Evolutionary conservation across 1,140 invertebrate genomes (phyloP).

Genomic region (Cydia strobilella): DNA sequence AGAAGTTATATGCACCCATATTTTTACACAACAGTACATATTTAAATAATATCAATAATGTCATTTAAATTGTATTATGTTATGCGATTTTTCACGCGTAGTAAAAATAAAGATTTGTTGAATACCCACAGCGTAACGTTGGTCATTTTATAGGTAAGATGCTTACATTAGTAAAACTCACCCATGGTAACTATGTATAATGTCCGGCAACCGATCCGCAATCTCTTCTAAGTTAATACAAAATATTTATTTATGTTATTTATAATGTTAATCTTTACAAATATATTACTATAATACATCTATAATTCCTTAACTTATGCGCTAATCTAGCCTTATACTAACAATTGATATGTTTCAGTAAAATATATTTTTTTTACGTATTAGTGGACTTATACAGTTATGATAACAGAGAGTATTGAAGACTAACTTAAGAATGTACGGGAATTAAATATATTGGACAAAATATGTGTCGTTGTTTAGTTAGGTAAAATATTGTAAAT

Average conservation of each 20-base stretch:
- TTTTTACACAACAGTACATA: no score
- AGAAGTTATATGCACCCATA: no score
- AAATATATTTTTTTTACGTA: not conserved
- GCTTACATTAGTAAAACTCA: not conserved
- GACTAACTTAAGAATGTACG: not conserved
- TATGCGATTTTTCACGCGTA: not conserved
- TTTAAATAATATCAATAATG: not conserved
- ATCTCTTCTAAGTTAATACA: not conserved
- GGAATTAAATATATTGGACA: no score
- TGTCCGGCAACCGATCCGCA: not conserved
- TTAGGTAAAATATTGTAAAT: no score
- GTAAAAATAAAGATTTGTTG: not conserved
- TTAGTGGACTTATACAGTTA: not conserved
- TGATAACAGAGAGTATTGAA: not conserved
- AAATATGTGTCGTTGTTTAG: no score
- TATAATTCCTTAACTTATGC: not conserved
- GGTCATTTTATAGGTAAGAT: not conserved
- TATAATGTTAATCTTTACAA: not conserved
- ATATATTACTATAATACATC: not conserved
- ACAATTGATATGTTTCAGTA: not conserved
- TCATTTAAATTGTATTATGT: not conserved
- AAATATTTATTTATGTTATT: not conserved
- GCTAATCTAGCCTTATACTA: not conserved
- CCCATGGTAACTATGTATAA: slow-evolving; percentile 7
- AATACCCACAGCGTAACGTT: not conserved